Conservation (phyloP, 2,888 invertebrate genomes). For the Xestoiulus laeticollis region DNA sequence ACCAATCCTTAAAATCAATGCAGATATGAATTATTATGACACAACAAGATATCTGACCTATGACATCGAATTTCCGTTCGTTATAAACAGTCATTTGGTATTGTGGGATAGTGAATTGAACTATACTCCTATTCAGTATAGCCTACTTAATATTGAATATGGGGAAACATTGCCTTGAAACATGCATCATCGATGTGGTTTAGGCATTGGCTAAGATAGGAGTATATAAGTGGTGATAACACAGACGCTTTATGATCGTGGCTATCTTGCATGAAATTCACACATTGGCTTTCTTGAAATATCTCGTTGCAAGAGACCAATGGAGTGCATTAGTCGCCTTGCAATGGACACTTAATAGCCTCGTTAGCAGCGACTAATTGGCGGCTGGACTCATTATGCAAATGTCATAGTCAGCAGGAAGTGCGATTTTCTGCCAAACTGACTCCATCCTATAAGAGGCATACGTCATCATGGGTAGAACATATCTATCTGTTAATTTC, state of each 20-base stretch:
- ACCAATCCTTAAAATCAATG: no score
- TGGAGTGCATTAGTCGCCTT: not conserved
- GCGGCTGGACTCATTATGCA: conserved; percentile 33
- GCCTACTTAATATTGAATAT: no score
- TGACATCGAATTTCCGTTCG: no score
- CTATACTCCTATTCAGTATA: no score
- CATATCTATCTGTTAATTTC: not conserved
- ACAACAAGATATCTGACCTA: no score
- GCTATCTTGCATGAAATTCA: not conserved
- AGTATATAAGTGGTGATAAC: no score
- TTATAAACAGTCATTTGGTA: no score
- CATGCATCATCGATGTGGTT: no score
- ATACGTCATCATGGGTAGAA: not conserved
- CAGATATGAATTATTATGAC: no score
- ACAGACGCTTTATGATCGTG: not conserved
- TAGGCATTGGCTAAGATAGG: no score
- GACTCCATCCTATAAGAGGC: not conserved
- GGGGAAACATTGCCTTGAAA: no score
- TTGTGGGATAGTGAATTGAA: no score
- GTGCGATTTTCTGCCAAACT: conserved; percentile 43
- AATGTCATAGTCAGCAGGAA: conserved; percentile 41
- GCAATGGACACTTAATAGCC: not conserved
- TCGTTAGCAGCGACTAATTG: conserved; percentile 41
- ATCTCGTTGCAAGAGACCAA: not conserved
- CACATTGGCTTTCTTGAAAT: not conserved